Conservation (phyloP, 2,113 vertebrate species). For the Platanista minor region DNA sequence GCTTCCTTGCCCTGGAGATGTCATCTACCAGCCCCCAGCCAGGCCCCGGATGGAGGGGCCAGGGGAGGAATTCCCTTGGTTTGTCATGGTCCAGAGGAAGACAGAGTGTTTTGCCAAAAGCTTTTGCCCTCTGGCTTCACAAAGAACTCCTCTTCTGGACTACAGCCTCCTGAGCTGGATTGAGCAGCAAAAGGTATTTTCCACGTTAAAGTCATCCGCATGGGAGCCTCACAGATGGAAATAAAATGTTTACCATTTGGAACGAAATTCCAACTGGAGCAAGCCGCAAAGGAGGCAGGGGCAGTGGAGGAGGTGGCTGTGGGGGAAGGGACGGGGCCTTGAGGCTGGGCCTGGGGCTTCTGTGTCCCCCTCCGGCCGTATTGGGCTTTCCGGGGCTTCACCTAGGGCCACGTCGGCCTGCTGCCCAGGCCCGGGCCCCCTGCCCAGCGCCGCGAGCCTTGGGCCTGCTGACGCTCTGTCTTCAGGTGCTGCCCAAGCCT, state of each 20-base stretch:
- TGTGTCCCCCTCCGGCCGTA: rapidly evolving
- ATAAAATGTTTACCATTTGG: not conserved
- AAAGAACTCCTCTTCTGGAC: rapidly evolving
- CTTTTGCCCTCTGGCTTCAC: not conserved
- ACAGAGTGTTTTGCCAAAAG: not conserved
- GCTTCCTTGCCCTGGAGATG: not conserved
- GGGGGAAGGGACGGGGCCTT: not conserved
- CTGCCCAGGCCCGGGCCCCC: rapidly evolving
- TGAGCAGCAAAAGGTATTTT: not conserved
- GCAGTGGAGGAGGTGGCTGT: not conserved
- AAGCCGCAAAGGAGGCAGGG: not conserved
- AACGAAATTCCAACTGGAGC: not conserved
- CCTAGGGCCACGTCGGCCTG: rapidly evolving
- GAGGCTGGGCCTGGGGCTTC: not conserved
- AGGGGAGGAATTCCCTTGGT: rapidly evolving
- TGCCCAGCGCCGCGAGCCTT: rapidly evolving
- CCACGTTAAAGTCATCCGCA: not conserved
- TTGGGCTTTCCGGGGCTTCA: not conserved
- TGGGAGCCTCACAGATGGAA: not conserved
- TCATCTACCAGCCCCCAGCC: too few species aligned
- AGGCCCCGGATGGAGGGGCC: not conserved
- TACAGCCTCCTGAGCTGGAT: rapidly evolving
- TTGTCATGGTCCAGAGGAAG: rapidly evolving
- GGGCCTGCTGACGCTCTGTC: rapidly evolving
- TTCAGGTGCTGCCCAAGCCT: rapidly evolving